Base-by-base conservation (phyloP, 2,113 vertebrate genomes). In the Hystrix brachyura region DNA sequence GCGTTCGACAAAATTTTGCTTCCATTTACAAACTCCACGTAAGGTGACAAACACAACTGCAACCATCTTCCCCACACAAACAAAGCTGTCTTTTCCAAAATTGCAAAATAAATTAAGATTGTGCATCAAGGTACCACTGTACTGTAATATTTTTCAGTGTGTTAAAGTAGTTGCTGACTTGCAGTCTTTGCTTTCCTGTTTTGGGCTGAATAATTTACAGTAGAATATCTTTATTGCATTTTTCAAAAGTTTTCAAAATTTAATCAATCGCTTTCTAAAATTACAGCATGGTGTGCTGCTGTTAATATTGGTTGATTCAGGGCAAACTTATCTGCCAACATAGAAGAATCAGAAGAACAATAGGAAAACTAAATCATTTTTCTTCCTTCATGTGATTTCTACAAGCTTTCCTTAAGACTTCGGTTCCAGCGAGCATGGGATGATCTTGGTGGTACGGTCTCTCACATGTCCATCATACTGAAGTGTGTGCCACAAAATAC, bases 401-500 rank as follows among this genome's bases (percentile, higher is more conserved):
- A 62, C 12, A 67, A 11, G 0, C 55, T 86, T 79, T 7, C 43
- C 23, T 86, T 62, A 27, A 89, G n/a, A 51, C 7, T 14, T 57
- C 19, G 69, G 60, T 6, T 7, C 0, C 3, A 57, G 3, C 34
- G 38, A 59, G 5, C 29, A 27, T 11, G 38, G 9, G 34, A 11
- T 1, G 19, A 23, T 0, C 23, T 12, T 6, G 32, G 18, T 3
- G 9, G n/a, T 1, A 27, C 12, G 21, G 4, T 29, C 4, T 8
- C 1, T 27, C 5, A 4, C 27, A 19, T 6, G 27, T 15, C n/a
- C 17, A 32, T 12, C 12, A 0, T 0, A 34, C 7, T 13, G 0
- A 14, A 82, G 15, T n/a, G 78, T 64, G 32, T 8, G 12, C 67
- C 14, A 21, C 3, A 6, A 23, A n/a, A 72, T 34, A 29, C 29